phyloP scores from a whole-genome alignment of 2,888 invertebrate species.

The Pteria penguin region DNA sequence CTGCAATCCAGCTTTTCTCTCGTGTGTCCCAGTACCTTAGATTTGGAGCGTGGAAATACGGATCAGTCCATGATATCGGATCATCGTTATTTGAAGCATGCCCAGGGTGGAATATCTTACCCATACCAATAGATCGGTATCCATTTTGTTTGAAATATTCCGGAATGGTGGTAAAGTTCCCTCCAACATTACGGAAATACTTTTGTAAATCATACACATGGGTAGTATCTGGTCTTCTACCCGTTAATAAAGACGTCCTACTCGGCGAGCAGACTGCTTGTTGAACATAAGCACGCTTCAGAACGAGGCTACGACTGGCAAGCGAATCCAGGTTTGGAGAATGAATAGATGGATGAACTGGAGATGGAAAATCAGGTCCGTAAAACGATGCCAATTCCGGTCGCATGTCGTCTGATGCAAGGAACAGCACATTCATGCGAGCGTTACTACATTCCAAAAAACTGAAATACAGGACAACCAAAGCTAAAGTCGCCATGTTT shows the following conservation, averaged over 20 bases:
- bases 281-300: constrained; percentile 86
- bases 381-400: constrained; percentile 44
- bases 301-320: constrained; percentile 84
- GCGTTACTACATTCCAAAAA: no score
- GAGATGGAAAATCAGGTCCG: constrained; percentile 46
- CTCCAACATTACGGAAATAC: constrained; percentile 54
- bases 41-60: constrained; percentile 50
- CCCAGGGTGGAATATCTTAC: constrained; percentile 56
- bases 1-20: constrained; percentile 56
- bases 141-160: constrained; percentile 57
- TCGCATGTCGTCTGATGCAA: constrained; percentile 48
- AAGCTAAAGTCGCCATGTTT: no score
- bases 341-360: constrained; percentile 82
- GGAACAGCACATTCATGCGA: constrained; percentile 49
- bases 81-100: constrained; percentile 50
- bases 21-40: not conserved
- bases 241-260: constrained; percentile 56
- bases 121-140: constrained; percentile 50
- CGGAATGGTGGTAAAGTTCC: constrained; percentile 58
- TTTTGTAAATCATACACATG: constrained; percentile 50
- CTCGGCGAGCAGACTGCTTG: constrained; percentile 94
- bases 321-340: constrained; percentile 88
- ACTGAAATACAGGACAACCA: no score
- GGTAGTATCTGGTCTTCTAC: constrained; percentile 60
- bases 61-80: constrained; percentile 62